These are phyloP conservation scores for Notechis scutatus DNA, from an alignment of 2,113 vertebrate species.

Conservation along the genomic window DNA sequence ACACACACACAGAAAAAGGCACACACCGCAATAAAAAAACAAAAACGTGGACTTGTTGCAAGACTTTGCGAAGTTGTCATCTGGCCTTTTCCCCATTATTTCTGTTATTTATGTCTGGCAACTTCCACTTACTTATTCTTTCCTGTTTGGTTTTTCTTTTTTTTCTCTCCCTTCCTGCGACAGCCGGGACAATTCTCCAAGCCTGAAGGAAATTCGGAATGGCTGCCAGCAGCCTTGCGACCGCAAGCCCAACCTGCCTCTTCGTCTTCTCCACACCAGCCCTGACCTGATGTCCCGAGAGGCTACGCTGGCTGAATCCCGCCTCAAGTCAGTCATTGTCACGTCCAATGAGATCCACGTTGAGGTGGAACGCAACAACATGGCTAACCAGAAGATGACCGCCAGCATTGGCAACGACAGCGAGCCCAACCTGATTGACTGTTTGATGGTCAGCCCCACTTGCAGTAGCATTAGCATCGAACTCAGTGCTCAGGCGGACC, in stretches of 20 bases:
- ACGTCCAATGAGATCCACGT: slow-evolving; percentile 96
- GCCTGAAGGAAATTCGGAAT: slow-evolving; percentile 96
- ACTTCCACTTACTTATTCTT: neutral
- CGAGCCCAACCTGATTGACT: slow-evolving; percentile 97
- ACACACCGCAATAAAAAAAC: neutral
- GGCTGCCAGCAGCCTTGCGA: slow-evolving; percentile 97
- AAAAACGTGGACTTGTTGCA: slow-evolving; percentile 1
- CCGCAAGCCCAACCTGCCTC: slow-evolving; percentile 91
- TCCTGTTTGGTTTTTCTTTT: neutral
- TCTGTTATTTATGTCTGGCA: slow-evolving; percentile 16
- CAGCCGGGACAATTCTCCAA: slow-evolving; percentile 96
- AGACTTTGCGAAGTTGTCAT: neutral
- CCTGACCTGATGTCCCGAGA: slow-evolving; percentile 81
- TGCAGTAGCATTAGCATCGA: slow-evolving; percentile 95
- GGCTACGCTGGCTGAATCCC: slow-evolving; percentile 73
- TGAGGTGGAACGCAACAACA: slow-evolving; percentile 94
- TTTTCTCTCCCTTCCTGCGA: neutral
- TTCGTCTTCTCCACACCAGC: slow-evolving; percentile 85
- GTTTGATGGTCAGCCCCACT: slow-evolving; percentile 94
- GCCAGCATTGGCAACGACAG: slow-evolving; percentile 82
- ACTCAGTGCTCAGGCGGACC: slow-evolving; percentile 91
- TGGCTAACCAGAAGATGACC: slow-evolving; percentile 84
- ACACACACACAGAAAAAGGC: neutral
- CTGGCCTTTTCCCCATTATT: neutral
- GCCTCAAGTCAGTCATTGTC: slow-evolving; percentile 83